A percentile compares a stretch with the other conserved stretches of the same genome.
phyloP scores from a whole-genome alignment of 2,888 invertebrate species.

The Cyaniris semiargus region DNA sequence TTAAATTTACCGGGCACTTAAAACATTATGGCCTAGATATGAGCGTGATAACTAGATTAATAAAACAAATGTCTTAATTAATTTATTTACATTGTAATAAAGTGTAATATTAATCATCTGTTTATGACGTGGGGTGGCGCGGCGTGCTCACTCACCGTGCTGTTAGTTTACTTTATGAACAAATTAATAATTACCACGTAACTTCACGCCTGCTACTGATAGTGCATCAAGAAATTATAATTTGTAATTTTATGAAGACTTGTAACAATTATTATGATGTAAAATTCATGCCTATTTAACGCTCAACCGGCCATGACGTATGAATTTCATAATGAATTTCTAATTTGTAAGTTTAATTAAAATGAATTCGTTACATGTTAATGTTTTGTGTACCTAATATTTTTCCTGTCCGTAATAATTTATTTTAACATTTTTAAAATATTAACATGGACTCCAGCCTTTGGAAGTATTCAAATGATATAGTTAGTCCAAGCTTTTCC shows the following conservation, averaged over 20 bases:
- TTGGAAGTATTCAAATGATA: too few species aligned
- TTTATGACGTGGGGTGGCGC: conserved; percentile 39
- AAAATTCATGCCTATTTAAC: conserved; percentile 66
- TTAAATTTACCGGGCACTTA: conserved; percentile 15
- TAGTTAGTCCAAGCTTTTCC: too few species aligned
- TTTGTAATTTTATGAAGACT: conserved; percentile 69
- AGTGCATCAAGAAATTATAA: conserved; percentile 76
- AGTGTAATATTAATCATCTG: conserved; percentile 34
- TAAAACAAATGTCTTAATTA: conserved; percentile 25
- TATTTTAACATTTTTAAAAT: too few species aligned
- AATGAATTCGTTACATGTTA: neutral
- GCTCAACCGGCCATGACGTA: conserved; percentile 18
- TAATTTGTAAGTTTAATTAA: neutral
- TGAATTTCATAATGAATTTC: neutral
- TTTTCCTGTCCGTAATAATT: neutral
- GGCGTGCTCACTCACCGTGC: conserved; percentile 57
- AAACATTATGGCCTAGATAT: conserved; percentile 34
- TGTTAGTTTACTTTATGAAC: conserved; percentile 63
- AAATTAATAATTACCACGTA: conserved; percentile 67
- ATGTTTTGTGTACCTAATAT: neutral
- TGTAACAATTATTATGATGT: conserved; percentile 67
- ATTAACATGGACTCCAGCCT: too few species aligned
- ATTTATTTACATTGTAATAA: conserved; percentile 30
- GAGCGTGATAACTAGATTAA: conserved; percentile 10
- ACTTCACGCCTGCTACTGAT: conserved; percentile 58